phyloP scores from a whole-genome alignment of 2,888 invertebrate genomes.

The Malacosoma neustria region DNA sequence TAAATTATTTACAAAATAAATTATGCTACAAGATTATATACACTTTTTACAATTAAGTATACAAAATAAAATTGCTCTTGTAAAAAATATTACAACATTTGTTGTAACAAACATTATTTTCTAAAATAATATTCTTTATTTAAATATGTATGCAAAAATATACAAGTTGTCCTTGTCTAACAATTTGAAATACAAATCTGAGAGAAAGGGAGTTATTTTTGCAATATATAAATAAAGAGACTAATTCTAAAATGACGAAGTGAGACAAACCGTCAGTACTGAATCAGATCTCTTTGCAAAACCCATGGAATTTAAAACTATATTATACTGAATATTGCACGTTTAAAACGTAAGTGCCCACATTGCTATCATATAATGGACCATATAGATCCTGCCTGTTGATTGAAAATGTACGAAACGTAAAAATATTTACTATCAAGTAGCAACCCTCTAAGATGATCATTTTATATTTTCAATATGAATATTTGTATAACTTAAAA shows the following conservation, averaged over 20 bases:
- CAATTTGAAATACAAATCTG: conserved; percentile 20
- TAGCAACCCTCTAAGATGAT: too few relatives aligned
- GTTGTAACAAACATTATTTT: conserved; percentile 4
- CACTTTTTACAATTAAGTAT: conserved; percentile 50
- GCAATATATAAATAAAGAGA: neutral
- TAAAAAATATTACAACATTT: conserved; percentile 21
- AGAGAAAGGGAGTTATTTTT: conserved; percentile 15
- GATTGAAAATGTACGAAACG: too few relatives aligned
- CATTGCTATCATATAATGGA: conserved; percentile 5
- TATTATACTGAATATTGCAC: conserved; percentile 36
- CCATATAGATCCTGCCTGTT: neutral
- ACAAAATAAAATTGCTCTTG: conserved; percentile 19
- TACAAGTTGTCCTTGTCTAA: conserved; percentile 16
- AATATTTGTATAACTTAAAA: too few relatives aligned
- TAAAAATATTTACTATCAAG: too few relatives aligned
- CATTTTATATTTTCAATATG: too few relatives aligned
- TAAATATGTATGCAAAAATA: conserved; percentile 4
- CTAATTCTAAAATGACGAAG: conserved; percentile 12
- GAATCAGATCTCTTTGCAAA: conserved; percentile 30
- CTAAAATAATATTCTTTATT: conserved; percentile 4
- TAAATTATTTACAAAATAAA: conserved; percentile 54
- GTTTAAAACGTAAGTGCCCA: conserved; percentile 26
- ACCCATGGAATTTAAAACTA: conserved; percentile 10
- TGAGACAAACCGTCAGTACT: conserved; percentile 29
- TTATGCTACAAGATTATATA: conserved; percentile 43